These are phyloP conservation scores for Pteronura brasiliensis DNA, from an alignment of 2,113 vertebrate genomes.

Conservation along the genomic window DNA sequence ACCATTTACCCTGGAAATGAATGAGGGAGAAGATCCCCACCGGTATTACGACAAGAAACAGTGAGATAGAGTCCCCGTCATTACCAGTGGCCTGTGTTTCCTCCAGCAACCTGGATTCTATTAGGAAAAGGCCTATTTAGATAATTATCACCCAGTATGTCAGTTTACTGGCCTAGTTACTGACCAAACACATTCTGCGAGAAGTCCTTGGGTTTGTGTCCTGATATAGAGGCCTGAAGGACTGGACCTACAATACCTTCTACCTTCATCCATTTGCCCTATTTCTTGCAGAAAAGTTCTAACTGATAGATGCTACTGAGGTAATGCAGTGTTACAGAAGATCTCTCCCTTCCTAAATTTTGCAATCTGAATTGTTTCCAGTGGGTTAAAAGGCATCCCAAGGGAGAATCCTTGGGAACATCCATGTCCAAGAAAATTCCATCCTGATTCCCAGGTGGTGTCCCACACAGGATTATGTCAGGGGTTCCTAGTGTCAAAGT, in stretches of 20 bases:
- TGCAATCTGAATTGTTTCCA: neutral
- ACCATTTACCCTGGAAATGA: neutral
- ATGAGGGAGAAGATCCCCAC: neutral
- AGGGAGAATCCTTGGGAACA: neutral
- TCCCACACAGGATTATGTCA: neutral
- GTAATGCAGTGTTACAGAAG: neutral
- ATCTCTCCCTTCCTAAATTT: neutral
- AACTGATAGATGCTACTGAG: neutral
- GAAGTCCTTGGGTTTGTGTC: neutral
- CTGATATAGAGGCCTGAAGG: neutral
- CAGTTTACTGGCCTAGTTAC: neutral
- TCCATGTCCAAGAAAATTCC: neutral
- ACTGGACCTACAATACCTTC: neutral
- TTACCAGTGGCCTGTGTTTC: neutral
- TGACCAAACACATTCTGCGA: neutral
- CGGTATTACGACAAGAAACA: neutral
- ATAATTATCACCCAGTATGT: neutral
- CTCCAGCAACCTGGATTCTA: neutral
- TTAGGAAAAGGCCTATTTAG: neutral
- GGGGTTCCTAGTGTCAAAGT: neutral
- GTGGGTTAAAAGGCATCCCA: neutral
- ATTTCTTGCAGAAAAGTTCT: neutral
- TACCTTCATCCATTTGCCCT: neutral
- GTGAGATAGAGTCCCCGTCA: neutral
- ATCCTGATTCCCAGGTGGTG: neutral